Percentiles rank a stretch among this genome's conserved stretches.
Evolutionary conservation across 2,797 vertebrate species (phyloP).

Genomic region (Chaetophractus vellerosus): DNA sequence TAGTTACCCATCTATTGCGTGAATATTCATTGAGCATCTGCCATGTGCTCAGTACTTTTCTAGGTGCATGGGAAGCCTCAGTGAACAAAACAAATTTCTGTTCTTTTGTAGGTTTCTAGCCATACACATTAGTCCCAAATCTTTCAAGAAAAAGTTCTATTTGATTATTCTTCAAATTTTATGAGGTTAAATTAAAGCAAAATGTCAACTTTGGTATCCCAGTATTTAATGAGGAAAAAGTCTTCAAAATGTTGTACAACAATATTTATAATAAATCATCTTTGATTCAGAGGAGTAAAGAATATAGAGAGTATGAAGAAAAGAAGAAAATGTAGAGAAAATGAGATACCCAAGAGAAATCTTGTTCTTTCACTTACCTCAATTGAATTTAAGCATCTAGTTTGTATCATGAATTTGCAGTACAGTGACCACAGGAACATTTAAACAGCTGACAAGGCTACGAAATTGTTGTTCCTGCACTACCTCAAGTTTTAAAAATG

Average conservation of each 20-base stretch:
- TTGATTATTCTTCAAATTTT: slow-evolving; percentile 44
- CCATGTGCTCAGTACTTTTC: background rate
- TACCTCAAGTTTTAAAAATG: slow-evolving; percentile 6
- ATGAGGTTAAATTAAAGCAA: slow-evolving; percentile 46
- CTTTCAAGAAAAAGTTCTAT: slow-evolving; percentile 47
- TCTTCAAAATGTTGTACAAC: slow-evolving; percentile 37
- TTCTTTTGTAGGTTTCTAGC: background rate
- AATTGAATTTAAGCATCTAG: slow-evolving; percentile 22
- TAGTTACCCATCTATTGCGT: background rate
- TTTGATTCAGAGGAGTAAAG: slow-evolving; percentile 42
- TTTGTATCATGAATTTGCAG: slow-evolving; percentile 24
- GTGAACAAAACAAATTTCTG: background rate
- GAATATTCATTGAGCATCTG: background rate
- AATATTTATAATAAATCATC: slow-evolving; percentile 54
- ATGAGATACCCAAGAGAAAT: background rate
- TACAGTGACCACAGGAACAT: background rate
- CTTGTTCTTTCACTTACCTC: background rate
- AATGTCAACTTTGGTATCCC: slow-evolving; percentile 25
- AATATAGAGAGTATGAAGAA: background rate
- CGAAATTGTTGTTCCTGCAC: background rate
- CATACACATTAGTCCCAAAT: background rate
- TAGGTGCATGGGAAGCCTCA: background rate
- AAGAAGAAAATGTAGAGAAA: slow-evolving; percentile 56
- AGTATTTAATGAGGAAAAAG: slow-evolving; percentile 59
- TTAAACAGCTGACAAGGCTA: slow-evolving; percentile 34